phyloP scores from a whole-genome alignment of 2,113 vertebrate genomes.

The Sceloporus undulatus region DNA sequence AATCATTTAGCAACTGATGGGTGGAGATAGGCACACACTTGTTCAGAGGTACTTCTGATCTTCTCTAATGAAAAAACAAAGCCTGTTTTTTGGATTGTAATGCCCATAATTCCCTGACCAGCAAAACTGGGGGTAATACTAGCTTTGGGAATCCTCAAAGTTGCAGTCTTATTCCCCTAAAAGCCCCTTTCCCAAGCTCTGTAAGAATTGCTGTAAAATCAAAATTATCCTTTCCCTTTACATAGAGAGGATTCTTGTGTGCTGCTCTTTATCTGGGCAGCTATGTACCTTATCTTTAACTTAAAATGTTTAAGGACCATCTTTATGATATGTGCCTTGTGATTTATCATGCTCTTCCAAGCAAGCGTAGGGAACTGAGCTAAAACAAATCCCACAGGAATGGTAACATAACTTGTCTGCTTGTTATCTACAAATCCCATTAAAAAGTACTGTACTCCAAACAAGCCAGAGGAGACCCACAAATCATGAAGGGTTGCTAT shows the following conservation, averaged over 20 bases:
- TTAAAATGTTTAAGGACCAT: slow-evolving; percentile 7
- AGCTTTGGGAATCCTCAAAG: no score
- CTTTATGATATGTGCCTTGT: slow-evolving; percentile 6
- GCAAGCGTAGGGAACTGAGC: background rate
- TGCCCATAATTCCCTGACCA: background rate
- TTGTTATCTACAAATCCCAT: slow-evolving; percentile 19
- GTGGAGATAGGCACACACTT: no score
- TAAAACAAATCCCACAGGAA: slow-evolving; percentile 16
- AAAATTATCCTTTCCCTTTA: slow-evolving; percentile 66
- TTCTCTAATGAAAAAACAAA: background rate
- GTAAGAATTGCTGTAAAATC: slow-evolving; percentile 56
- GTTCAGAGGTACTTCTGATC: no score
- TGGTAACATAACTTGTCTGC: background rate
- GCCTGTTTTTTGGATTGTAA: background rate
- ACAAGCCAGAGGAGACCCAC: slow-evolving; percentile 4
- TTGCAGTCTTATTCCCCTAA: background rate
- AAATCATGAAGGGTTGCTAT: slow-evolving; percentile 4
- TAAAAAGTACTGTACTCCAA: slow-evolving; percentile 9
- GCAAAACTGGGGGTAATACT: no score
- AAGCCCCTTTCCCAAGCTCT: slow-evolving; percentile 48
- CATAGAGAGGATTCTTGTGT: slow-evolving; percentile 67
- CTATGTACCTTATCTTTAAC: slow-evolving; percentile 6
- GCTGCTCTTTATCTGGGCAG: slow-evolving; percentile 54
- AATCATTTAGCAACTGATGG: background rate
- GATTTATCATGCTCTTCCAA: slow-evolving; percentile 13